Evolutionary conservation across 2,888 invertebrate genomes (phyloP).

Genomic region (Ernsta delagoae): DNA sequence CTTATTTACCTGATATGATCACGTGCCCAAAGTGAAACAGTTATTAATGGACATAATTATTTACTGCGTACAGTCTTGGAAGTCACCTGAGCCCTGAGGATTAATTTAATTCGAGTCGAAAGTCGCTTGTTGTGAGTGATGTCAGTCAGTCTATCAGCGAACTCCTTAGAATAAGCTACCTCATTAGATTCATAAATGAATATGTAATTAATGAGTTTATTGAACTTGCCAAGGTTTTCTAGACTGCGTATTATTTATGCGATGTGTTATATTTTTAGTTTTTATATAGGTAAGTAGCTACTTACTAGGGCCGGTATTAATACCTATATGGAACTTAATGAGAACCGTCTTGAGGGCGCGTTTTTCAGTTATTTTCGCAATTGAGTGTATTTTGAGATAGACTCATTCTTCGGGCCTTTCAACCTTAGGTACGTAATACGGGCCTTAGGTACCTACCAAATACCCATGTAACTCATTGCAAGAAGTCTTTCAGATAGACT

Average conservation of each 20-base stretch:
- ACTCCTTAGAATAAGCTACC: too few relatives aligned
- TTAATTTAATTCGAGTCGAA: conserved; percentile 48
- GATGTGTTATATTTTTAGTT: neutral
- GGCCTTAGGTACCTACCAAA: too few relatives aligned
- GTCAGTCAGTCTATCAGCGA: conserved; percentile 44
- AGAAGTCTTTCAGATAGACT: neutral
- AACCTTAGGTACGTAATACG: too few relatives aligned
- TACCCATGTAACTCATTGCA: neutral
- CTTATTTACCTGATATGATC: too few relatives aligned
- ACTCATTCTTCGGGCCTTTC: too few relatives aligned
- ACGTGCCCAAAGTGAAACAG: too few relatives aligned
- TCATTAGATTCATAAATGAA: conserved; percentile 48
- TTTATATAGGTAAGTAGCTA: too few relatives aligned
- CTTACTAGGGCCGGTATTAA: neutral
- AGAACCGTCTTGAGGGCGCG: too few relatives aligned
- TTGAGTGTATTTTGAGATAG: too few relatives aligned
- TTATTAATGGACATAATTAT: conserved; percentile 11
- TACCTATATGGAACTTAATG: too few relatives aligned
- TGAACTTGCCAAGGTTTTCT: conserved; percentile 22
- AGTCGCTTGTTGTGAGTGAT: conserved; percentile 49
- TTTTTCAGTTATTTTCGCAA: too few relatives aligned
- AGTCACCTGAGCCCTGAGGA: conserved; percentile 16
- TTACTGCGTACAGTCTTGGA: conserved; percentile 7
- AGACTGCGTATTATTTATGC: neutral
- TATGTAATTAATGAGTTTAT: conserved; percentile 47